Base-by-base conservation (phyloP, 2,113 vertebrate species). In the Pipa parva region DNA sequence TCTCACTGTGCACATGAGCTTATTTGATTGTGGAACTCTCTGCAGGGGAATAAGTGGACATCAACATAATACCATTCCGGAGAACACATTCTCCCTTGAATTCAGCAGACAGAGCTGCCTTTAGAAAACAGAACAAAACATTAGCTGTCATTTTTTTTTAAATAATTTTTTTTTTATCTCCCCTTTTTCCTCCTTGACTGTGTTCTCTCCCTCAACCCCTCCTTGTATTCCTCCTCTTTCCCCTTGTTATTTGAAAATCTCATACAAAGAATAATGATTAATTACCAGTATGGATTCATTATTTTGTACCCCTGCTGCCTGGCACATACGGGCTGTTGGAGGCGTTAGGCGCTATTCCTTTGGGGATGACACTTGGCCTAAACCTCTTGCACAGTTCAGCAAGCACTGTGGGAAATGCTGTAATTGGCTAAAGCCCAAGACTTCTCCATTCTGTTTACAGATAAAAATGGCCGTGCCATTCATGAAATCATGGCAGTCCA, bases 251-350 rank as follows among this genome's bases (percentile, higher is more conserved):
- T 52, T 57, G 57, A 39, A 69, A 36, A 31, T 46, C 57, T 69
- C 33, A 22, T 48, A 69, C 21, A 39, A 60, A 51, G 57, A 69
- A 69, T 69, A 69, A 70, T 70, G 66, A 70, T 61, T 70, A 61
- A 70, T 70, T 70, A 54, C 66, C 66, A 70, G 46, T 61, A 36
- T 70, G 66, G 49, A 61, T 54, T 70, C 48, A 54, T 70, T 70
- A 70, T 70, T 70, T 70, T 54, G 66, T 46, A 54, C 57, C 66
- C 66, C 66, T 54, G 66, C 66, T 70, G 66, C 25, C 48, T 70
- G 58, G 33, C 48, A 29, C 49, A 51, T 60, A 45, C 29, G n/a
- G 49, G 18, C 66, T 42, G 18, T 42, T 22, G 48, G 58, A 70
- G 57, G 36, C 15, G 49, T 52, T 42, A 54, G 57, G 66, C 48